These are phyloP conservation scores for Autographa pulchrina DNA, from an alignment of 2,888 invertebrate species.

Conservation along the genomic window DNA sequence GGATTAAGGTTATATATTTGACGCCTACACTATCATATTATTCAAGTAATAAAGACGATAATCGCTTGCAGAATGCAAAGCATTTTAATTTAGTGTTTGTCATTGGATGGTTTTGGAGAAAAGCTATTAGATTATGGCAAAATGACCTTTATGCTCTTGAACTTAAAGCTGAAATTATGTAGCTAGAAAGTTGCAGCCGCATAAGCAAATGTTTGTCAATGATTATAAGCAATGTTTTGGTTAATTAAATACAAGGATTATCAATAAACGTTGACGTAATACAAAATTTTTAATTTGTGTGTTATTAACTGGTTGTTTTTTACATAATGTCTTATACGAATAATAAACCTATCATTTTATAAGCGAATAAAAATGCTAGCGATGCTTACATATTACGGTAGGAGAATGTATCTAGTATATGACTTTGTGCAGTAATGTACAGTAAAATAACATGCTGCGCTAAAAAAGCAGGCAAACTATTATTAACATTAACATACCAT, in stretches of 20 bases:
- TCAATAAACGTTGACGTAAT: neutral
- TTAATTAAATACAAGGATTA: neutral
- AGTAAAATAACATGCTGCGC: no score
- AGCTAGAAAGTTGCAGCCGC: neutral
- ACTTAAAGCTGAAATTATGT: conserved; percentile 9
- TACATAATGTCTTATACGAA: no score
- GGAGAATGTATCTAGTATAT: no score
- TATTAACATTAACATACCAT: no score
- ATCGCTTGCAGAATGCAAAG: neutral
- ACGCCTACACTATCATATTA: conserved; percentile 15
- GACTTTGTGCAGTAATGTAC: no score
- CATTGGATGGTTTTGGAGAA: conserved; percentile 8
- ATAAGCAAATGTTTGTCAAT: conserved; percentile 11
- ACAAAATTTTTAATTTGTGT: neutral
- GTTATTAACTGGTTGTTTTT: no score
- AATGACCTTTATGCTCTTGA: neutral
- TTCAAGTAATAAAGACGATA: conserved; percentile 15
- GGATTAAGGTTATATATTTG: conserved; percentile 32
- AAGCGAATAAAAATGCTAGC: no score
- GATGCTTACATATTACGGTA: no score
- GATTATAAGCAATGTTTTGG: neutral
- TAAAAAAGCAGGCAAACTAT: no score
- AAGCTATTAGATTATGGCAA: neutral
- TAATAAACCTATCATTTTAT: no score
- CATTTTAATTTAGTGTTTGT: neutral